Conservation (phyloP, 2,797 vertebrate genomes). For the Hypotaenidia okinawae region DNA sequence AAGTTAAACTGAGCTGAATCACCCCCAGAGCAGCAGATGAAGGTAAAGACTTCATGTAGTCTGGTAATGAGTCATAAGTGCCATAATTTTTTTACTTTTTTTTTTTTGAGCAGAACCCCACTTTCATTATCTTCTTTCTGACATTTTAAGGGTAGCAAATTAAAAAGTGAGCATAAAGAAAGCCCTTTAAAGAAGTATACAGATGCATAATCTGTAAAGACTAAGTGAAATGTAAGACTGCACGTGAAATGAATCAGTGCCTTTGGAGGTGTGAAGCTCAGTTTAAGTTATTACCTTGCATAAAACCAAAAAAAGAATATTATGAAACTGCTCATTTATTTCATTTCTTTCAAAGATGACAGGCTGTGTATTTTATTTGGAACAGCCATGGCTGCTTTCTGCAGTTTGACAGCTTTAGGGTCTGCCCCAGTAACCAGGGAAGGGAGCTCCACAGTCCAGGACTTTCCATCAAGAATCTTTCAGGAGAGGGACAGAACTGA, state of each 20-base stretch:
- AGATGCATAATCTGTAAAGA: slow-evolving; percentile 21
- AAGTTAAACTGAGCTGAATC: slow-evolving; percentile 59
- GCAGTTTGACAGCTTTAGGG: neutral
- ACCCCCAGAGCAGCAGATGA: slow-evolving; percentile 62
- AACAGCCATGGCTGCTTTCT: neutral
- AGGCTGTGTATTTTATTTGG: neutral
- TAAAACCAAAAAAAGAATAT: slow-evolving; percentile 47
- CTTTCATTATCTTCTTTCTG: slow-evolving; percentile 37
- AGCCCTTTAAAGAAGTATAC: neutral
- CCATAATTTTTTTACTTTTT: neutral
- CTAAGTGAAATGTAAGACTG: neutral
- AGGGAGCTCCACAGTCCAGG: neutral
- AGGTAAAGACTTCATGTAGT: slow-evolving; percentile 40
- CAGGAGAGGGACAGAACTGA: neutral
- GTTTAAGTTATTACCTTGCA: slow-evolving; percentile 18
- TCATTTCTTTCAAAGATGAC: slow-evolving; percentile 47
- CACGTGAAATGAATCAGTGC: slow-evolving; percentile 58
- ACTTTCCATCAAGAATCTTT: neutral
- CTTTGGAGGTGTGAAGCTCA: slow-evolving; percentile 55
- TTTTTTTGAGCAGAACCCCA: slow-evolving; percentile 19
- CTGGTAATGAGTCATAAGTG: slow-evolving; percentile 63
- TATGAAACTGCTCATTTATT: slow-evolving; percentile 57
- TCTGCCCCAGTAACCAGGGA: neutral
- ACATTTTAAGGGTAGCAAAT: slow-evolving; percentile 45
- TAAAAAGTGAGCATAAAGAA: neutral